These are phyloP conservation scores for Hydrotaea cyrtoneurina DNA, from an alignment of 2,888 invertebrate species.

Conservation along the genomic window DNA sequence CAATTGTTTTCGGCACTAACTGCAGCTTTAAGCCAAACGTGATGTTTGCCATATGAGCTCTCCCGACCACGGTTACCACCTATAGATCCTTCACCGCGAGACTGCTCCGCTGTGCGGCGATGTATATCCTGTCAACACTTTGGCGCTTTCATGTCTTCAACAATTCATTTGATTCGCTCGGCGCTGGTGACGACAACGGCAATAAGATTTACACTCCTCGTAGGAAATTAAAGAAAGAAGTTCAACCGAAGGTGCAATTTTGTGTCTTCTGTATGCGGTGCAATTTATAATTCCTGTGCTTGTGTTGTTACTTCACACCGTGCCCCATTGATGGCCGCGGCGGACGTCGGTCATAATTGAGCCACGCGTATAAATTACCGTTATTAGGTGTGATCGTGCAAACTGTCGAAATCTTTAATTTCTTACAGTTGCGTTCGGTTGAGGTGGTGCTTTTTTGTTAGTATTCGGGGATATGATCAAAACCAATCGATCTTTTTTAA, in stretches of 20 bases:
- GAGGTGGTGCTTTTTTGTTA: slow-evolving; percentile 28
- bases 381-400: slow-evolving; percentile 79
- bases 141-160: slow-evolving; percentile 62
- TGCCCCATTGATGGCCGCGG: slow-evolving; percentile 16
- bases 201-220: slow-evolving; percentile 49
- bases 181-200: slow-evolving; percentile 57
- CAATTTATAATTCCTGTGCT: slow-evolving; percentile 31
- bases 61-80: slow-evolving; percentile 53
- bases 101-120: slow-evolving; percentile 39
- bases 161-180: slow-evolving; percentile 8
- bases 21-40: slow-evolving; percentile 62
- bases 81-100: background rate
- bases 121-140: slow-evolving; percentile 71
- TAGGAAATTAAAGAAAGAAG: slow-evolving; percentile 46
- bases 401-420: slow-evolving; percentile 66
- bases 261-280: background rate
- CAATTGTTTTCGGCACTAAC: slow-evolving; percentile 62
- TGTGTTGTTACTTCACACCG: slow-evolving; percentile 65
- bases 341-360: slow-evolving; percentile 74
- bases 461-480: slow-evolving; percentile 41
- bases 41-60: slow-evolving; percentile 53
- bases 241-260: background rate
- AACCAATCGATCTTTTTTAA: slow-evolving; percentile 56
- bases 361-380: slow-evolving; percentile 78
- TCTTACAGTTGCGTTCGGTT: background rate